Percentiles rank a stretch among this genome's conserved stretches.
Evolutionary conservation across 2,797 vertebrate species (phyloP).

Genomic region (Hipposideros larvatus): DNA sequence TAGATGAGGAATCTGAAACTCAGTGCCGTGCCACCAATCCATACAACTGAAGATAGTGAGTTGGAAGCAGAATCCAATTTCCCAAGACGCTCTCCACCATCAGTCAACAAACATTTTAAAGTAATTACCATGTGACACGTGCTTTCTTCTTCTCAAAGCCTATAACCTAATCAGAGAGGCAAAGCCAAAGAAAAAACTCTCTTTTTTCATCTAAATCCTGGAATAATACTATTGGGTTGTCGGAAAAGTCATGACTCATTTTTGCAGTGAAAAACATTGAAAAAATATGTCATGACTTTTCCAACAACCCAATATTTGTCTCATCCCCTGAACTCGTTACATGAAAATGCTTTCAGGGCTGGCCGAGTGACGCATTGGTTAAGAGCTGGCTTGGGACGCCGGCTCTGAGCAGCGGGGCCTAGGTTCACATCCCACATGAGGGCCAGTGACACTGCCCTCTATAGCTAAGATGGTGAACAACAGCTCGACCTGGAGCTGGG

Average conservation of each 20-base stretch:
- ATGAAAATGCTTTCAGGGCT: neutral
- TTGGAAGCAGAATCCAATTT: neutral
- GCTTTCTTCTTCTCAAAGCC: neutral
- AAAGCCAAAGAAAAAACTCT: neutral
- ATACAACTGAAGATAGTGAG: neutral
- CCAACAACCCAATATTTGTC: neutral
- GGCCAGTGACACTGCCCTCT: too few species aligned
- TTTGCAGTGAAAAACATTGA: too few species aligned
- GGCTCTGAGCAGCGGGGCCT: too few species aligned
- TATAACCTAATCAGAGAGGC: neutral
- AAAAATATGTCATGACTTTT: too few species aligned
- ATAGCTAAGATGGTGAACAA: too few species aligned
- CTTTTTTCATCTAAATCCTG: neutral
- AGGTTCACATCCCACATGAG: too few species aligned
- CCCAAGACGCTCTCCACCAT: neutral
- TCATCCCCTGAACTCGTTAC: neutral
- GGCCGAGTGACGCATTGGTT: too few species aligned
- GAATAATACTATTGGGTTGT: neutral
- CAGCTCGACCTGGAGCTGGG: too few species aligned
- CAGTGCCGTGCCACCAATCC: accelerated
- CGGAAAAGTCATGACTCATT: too few species aligned
- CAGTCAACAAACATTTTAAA: neutral
- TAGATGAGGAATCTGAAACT: neutral
- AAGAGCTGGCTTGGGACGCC: too few species aligned
- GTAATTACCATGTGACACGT: neutral